These are phyloP conservation scores for Cataglyphis cursor DNA, from an alignment of 2,888 invertebrate genomes.

Conservation along the genomic window DNA sequence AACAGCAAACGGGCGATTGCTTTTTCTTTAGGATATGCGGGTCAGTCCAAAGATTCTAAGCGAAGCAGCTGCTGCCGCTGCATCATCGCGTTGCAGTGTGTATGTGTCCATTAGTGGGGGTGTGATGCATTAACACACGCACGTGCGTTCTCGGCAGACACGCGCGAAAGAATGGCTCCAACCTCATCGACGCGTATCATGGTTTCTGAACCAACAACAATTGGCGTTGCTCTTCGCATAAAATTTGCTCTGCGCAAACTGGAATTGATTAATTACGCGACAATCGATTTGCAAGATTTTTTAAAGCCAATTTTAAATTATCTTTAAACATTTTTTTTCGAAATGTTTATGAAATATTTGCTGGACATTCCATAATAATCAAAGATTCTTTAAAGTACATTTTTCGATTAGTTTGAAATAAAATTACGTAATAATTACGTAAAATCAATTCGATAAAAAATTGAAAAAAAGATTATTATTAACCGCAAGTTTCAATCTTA, in stretches of 20 bases:
- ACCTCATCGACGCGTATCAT: conserved; percentile 19
- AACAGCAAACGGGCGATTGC: neutral
- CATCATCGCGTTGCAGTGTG: conserved; percentile 32
- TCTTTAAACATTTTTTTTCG: too few species aligned
- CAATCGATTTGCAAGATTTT: neutral
- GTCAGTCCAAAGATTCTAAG: conserved; percentile 27
- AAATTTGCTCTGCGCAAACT: too few species aligned
- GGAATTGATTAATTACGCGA: too few species aligned
- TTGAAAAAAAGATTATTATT: too few species aligned
- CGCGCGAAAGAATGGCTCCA: conserved; percentile 22
- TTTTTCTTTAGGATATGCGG: conserved; percentile 26
- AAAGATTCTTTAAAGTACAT: too few species aligned
- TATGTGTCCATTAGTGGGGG: conserved; percentile 11
- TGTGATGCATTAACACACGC: conserved; percentile 39
- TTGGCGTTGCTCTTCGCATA: neutral
- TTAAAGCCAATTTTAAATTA: neutral
- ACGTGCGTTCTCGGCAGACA: conserved; percentile 22
- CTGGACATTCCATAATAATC: too few species aligned
- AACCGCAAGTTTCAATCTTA: too few species aligned
- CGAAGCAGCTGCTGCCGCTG: conserved; percentile 26
- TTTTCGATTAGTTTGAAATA: too few species aligned
- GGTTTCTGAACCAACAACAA: neutral
- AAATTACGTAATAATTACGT: too few species aligned
- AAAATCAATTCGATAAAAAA: too few species aligned
- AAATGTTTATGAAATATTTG: too few species aligned